phyloP scores from a whole-genome alignment of 2,113 vertebrate genomes.

The Python bivittatus region DNA sequence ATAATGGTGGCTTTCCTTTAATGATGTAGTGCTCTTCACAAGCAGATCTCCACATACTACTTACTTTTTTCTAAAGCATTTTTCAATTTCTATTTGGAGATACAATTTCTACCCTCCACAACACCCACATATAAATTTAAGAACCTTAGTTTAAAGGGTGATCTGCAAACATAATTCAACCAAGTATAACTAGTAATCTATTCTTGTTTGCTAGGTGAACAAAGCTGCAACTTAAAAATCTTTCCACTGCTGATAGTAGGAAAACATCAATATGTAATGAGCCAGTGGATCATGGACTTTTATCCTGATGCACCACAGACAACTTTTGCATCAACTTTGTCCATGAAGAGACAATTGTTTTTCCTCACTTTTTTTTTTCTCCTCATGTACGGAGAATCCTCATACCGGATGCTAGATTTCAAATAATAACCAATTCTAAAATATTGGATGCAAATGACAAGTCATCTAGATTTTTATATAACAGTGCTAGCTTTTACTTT shows the following conservation, averaged over 20 bases:
- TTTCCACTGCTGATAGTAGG: background rate
- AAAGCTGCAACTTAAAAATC: background rate
- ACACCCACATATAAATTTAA: background rate
- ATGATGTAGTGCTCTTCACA: background rate
- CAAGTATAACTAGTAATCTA: background rate
- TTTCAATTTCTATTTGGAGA: background rate
- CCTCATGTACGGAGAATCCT: background rate
- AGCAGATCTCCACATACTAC: conserved; percentile 13
- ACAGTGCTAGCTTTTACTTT: background rate
- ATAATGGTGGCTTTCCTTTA: conserved; percentile 14
- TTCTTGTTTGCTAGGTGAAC: background rate
- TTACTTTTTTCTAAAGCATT: background rate
- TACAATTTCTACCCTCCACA: background rate
- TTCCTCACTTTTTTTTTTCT: background rate
- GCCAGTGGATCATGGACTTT: background rate
- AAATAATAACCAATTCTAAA: background rate
- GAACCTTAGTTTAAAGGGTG: background rate
- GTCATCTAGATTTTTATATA: background rate
- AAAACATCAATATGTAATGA: background rate
- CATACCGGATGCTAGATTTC: background rate
- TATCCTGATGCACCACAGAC: background rate
- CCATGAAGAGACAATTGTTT: background rate
- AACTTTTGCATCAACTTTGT: background rate
- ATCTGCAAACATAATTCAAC: background rate
- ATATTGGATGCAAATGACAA: background rate